phyloP scores from a whole-genome alignment of 2,113 vertebrate species.

The Mesembrinibis cayennensis region DNA sequence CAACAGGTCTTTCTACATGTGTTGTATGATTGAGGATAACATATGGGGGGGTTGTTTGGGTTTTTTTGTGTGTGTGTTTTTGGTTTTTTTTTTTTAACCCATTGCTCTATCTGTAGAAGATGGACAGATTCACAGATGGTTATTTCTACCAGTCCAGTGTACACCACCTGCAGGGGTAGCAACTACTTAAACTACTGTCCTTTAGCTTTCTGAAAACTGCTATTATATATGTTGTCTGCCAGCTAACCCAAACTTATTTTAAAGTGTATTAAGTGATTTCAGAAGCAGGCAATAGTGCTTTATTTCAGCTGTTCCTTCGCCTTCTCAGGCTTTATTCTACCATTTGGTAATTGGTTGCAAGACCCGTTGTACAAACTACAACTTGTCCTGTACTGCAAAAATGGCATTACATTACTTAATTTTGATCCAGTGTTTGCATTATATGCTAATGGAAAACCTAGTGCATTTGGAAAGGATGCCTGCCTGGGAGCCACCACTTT shows the following conservation, averaged over 20 bases:
- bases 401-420: not conserved
- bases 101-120: not conserved
- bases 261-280: not conserved
- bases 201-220: not conserved
- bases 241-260: not conserved
- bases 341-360: not conserved
- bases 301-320: not conserved
- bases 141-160: not conserved
- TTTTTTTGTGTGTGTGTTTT: too few species aligned
- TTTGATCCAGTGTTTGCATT: not conserved
- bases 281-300: not conserved
- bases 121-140: not conserved
- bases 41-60: too few species aligned
- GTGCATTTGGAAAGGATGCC: not conserved
- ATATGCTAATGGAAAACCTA: not conserved
- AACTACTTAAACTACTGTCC: not conserved
- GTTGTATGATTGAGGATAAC: not conserved
- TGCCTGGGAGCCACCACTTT: not conserved
- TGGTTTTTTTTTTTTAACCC: not conserved
- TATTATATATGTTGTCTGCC: not conserved
- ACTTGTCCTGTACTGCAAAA: not conserved
- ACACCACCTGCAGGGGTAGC: not conserved
- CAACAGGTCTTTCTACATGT: not conserved
- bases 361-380: not conserved
- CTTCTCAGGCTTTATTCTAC: not conserved